Evolutionary conservation across 2,113 vertebrate genomes (phyloP).

Genomic region (Mastomys coucha): DNA sequence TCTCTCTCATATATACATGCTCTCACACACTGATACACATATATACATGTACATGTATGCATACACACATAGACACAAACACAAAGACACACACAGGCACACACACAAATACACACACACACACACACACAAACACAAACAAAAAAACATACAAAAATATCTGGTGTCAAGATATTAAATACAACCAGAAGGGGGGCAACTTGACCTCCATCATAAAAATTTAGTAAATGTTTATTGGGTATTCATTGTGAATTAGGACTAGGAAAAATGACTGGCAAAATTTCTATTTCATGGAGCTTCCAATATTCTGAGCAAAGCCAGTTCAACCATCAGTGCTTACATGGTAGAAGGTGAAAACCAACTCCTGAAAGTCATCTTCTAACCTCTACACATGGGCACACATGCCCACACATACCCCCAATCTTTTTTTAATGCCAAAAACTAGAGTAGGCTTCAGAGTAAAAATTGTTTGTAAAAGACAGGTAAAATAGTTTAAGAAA

Average conservation of each 20-base stretch:
- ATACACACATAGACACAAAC: not conserved
- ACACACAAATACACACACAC: too few relatives aligned
- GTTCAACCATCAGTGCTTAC: not conserved
- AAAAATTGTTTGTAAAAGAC: not conserved
- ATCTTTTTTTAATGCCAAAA: not conserved
- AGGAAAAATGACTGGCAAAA: not conserved
- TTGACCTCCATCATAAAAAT: not conserved
- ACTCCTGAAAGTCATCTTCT: not conserved
- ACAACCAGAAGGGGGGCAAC: not conserved
- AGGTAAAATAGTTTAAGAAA: not conserved
- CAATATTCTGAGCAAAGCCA: not conserved
- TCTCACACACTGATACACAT: too few relatives aligned
- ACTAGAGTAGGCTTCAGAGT: not conserved
- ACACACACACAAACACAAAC: not conserved
- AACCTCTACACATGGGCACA: not conserved
- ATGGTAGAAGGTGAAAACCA: not conserved
- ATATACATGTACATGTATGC: too few relatives aligned
- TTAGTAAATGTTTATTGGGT: not conserved
- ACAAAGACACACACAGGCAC: too few relatives aligned
- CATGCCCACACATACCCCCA: not conserved
- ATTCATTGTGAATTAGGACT: not conserved
- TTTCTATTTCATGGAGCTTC: not conserved
- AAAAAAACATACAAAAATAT: not conserved
- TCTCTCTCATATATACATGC: not conserved
- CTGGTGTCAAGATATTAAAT: not conserved